phyloP scores from a whole-genome alignment of 2,113 vertebrate species.

The Oceanodroma tethys region DNA sequence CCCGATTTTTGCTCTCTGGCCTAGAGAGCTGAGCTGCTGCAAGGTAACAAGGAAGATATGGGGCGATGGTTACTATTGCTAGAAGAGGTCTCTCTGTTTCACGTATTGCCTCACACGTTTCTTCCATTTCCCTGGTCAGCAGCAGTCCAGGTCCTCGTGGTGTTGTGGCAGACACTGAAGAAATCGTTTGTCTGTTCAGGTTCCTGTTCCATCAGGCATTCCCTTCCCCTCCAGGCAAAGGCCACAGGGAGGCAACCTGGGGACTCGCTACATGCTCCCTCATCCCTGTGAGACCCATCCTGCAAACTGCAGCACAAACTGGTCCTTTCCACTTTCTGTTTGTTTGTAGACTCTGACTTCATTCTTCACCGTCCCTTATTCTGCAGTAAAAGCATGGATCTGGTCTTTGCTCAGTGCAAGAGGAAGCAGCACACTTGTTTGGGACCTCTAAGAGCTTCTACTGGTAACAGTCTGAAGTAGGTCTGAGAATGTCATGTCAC shows the following conservation, averaged over 20 bases:
- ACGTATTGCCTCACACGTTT: not conserved
- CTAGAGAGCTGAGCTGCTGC: not conserved
- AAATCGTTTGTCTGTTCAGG: not conserved
- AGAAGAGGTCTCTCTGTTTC: not conserved
- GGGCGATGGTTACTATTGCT: not conserved
- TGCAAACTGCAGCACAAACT: not conserved
- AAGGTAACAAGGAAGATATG: rapidly evolving
- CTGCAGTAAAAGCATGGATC: not conserved
- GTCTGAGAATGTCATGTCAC: not conserved
- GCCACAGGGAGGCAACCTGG: not conserved
- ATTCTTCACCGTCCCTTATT: not conserved
- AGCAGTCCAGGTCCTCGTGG: not conserved
- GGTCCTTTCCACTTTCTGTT: not conserved
- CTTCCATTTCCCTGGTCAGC: not conserved
- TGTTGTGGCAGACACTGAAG: not conserved
- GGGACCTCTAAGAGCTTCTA: not conserved
- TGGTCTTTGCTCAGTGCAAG: not conserved
- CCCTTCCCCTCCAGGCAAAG: not conserved
- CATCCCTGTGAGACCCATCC: not conserved
- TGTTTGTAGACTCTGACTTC: not conserved
- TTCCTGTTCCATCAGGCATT: not conserved
- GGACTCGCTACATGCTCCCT: not conserved
- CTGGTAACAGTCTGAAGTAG: not conserved
- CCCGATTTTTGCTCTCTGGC: not conserved
- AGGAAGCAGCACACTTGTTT: not conserved